phyloP scores from a whole-genome alignment of 2,888 invertebrate genomes.

The Daptonema setosum region DNA sequence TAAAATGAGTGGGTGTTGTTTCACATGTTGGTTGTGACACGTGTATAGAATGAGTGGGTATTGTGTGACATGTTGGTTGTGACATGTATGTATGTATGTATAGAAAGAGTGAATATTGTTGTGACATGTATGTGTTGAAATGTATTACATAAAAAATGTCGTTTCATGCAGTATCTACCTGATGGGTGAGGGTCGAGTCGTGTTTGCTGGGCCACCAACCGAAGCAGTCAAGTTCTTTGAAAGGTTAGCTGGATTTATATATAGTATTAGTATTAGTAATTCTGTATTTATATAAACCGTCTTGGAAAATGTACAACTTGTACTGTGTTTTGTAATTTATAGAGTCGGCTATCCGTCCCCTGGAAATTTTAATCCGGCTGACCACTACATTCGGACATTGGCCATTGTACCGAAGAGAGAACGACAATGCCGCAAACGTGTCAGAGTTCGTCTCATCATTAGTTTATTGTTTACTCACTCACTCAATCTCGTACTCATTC shows the following conservation, averaged over 20 bases:
- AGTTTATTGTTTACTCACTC: background rate
- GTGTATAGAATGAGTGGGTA: too few species aligned
- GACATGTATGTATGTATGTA: too few species aligned
- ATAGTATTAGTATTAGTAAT: background rate
- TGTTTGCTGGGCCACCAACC: constrained; percentile 51
- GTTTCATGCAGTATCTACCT: constrained; percentile 33
- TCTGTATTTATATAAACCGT: background rate
- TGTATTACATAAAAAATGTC: too few species aligned
- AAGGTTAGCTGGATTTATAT: constrained; percentile 6
- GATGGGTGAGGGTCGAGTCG: constrained; percentile 73
- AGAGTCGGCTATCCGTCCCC: constrained; percentile 19
- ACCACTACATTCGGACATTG: constrained; percentile 37
- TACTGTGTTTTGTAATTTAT: too few species aligned
- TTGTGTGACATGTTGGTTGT: too few species aligned
- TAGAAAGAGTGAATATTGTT: too few species aligned
- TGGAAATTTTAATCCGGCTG: constrained; percentile 26
- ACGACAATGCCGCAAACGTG: constrained; percentile 45
- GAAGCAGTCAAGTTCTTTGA: constrained; percentile 57
- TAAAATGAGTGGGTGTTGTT: background rate
- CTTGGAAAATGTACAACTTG: too few species aligned
- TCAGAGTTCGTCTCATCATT: constrained; percentile 13
- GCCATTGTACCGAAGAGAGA: constrained; percentile 66
- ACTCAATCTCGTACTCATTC: background rate
- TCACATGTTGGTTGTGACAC: background rate
- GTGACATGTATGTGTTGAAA: too few species aligned